Percentiles rank a stretch among this genome's conserved stretches.
Evolutionary conservation across 1,140 invertebrate genomes (phyloP).

Genomic region (Alviniconcha marisindica): DNA sequence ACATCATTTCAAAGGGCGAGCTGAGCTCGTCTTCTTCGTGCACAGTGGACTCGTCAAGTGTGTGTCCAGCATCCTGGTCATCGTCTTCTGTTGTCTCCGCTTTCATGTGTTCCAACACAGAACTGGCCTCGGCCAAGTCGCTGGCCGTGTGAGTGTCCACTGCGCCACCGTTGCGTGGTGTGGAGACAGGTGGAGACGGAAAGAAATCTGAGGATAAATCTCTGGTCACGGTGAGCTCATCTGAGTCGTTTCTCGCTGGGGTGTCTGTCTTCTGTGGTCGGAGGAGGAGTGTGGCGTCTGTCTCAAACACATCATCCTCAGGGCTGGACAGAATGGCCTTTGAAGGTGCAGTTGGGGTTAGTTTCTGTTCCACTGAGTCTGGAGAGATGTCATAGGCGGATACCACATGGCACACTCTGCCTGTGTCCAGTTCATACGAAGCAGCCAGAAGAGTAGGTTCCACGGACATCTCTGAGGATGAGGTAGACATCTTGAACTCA

Average conservation of each 20-base stretch:
- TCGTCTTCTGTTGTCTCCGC: slow-evolving; percentile 41
- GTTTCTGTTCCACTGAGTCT: slow-evolving; percentile 72
- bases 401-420: slow-evolving; percentile 73
- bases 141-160: slow-evolving; percentile 45
- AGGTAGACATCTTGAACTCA: slow-evolving; percentile 72
- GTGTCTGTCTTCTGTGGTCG: slow-evolving; percentile 48
- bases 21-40: slow-evolving; percentile 58
- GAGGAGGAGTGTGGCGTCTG: slow-evolving; percentile 71
- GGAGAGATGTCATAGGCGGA: slow-evolving; percentile 73
- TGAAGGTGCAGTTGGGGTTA: slow-evolving; percentile 62
- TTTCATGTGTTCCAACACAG: slow-evolving; percentile 52
- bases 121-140: slow-evolving; percentile 59
- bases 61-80: slow-evolving; percentile 41
- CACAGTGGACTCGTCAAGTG: slow-evolving; percentile 42
- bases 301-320: slow-evolving; percentile 79
- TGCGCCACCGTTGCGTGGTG: slow-evolving; percentile 53
- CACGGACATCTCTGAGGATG: slow-evolving; percentile 70
- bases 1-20: slow-evolving; percentile 76
- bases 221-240: not conserved
- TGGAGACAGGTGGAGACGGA: slow-evolving; percentile 66
- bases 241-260: slow-evolving; percentile 30
- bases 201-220: slow-evolving; percentile 44
- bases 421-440: slow-evolving; percentile 74
- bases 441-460: slow-evolving; percentile 74
- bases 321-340: slow-evolving; percentile 74